Conservation (phyloP, 92 coral and sea anemone genomes). For the Metridium senile region DNA sequence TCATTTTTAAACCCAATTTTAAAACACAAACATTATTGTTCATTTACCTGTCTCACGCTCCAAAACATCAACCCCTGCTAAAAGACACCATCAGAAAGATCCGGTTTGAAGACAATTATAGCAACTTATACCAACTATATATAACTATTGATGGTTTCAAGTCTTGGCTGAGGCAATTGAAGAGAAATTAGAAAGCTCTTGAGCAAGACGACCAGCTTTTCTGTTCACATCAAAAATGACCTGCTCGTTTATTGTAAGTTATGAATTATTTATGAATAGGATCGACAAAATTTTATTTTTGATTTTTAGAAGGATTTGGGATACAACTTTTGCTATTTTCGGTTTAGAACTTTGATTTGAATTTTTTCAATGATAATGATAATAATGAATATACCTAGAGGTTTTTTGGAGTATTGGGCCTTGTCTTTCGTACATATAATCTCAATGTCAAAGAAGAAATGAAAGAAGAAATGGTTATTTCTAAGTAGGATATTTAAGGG, state of each 20-base stretch:
- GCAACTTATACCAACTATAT: no score
- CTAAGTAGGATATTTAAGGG: no score
- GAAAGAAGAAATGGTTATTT: no score
- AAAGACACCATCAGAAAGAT: background rate
- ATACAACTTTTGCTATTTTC: no score
- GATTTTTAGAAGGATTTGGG: background rate
- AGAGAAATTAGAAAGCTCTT: background rate
- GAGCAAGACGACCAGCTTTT: background rate
- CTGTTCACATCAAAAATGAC: slow-evolving; percentile 1
- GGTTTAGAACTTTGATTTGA: no score
- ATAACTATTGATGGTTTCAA: background rate
- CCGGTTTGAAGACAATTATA: no score
- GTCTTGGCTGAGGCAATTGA: background rate
- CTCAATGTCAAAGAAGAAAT: no score
- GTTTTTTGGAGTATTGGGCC: no score
- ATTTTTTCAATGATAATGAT: no score
- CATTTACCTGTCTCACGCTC: background rate
- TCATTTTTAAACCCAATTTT: background rate
- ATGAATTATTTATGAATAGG: background rate
- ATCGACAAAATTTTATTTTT: background rate
- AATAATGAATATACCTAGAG: no score
- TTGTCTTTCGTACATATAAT: no score
- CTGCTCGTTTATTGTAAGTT: slow-evolving; percentile 2
- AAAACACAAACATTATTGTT: background rate
- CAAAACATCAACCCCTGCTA: background rate